A percentile compares a stretch with the other conserved stretches of the same genome.
Evolutionary conservation across 2,113 vertebrate genomes (phyloP).

Genomic region (Nycticebus coucang): DNA sequence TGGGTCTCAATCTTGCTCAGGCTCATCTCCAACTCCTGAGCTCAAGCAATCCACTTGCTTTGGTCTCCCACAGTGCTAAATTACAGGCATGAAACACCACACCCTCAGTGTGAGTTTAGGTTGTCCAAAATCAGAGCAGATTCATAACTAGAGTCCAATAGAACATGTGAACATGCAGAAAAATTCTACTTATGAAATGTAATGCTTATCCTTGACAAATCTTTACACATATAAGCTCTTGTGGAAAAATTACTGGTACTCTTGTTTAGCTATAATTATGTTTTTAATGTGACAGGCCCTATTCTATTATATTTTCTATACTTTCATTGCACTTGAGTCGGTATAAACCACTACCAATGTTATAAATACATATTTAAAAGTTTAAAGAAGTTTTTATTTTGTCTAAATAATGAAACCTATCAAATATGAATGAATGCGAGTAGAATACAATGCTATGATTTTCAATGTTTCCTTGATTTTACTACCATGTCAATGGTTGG

Average conservation of each 20-base stretch:
- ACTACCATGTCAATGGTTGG: conserved; percentile 57
- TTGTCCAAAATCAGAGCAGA: not conserved
- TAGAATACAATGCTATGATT: conserved; percentile 57
- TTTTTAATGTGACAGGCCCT: not conserved
- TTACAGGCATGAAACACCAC: no score
- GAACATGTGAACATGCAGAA: not conserved
- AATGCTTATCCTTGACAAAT: not conserved
- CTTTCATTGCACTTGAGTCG: conserved; percentile 25
- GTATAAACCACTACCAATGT: not conserved
- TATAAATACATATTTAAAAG: not conserved
- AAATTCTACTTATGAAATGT: not conserved
- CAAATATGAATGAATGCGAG: conserved; percentile 8
- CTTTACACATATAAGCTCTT: conserved; percentile 15
- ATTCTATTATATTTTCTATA: not conserved
- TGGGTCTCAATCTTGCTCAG: no score
- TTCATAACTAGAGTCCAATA: not conserved
- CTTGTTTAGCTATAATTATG: conserved; percentile 27
- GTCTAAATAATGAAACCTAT: not conserved
- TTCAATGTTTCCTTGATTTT: conserved; percentile 73
- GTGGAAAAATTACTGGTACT: not conserved
- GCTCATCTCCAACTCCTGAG: no score
- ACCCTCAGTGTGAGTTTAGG: not conserved
- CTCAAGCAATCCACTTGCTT: no score
- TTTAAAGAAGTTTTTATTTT: not conserved
- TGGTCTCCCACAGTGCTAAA: no score